Evolutionary conservation across 2,888 invertebrate species (phyloP).

Genomic region (Eurois occulta): DNA sequence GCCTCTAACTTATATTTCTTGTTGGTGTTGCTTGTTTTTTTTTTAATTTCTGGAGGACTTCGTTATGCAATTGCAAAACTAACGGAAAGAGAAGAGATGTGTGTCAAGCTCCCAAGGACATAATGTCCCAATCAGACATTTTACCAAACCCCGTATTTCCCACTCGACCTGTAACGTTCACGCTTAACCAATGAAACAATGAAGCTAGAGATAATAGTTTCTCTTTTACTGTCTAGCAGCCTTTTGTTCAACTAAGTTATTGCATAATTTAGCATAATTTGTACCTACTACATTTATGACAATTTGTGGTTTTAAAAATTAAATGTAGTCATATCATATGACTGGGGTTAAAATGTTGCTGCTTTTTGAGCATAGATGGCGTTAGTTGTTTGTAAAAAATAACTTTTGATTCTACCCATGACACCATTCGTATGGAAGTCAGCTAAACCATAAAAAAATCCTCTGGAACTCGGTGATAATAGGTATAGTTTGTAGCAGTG

Average conservation of each 20-base stretch:
- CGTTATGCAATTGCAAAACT: neutral
- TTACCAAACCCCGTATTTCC: neutral
- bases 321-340: no score
- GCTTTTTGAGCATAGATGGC: constrained; percentile 7
- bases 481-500: no score
- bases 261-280: constrained; percentile 28
- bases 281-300: constrained; percentile 13
- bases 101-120: neutral
- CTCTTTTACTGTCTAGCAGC: constrained; percentile 63
- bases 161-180: constrained; percentile 20
- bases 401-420: no score
- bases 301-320: constrained; percentile 17
- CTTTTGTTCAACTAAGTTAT: constrained; percentile 54
- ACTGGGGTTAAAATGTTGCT: constrained; percentile 14
- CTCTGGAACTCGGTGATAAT: no score
- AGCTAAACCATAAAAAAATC: no score
- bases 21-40: no score
- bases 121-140: neutral
- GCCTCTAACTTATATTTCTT: no score
- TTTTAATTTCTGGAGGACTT: neutral
- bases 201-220: constrained; percentile 69
- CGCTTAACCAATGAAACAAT: constrained; percentile 56
- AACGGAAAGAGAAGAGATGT: neutral
- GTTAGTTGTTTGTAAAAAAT: neutral
- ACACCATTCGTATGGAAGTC: no score